A percentile compares a stretch with the other conserved stretches of the same genome.
These are phyloP conservation scores for Hyles vespertilio DNA, from an alignment of 1,140 invertebrate genomes.

Conservation along the genomic window DNA sequence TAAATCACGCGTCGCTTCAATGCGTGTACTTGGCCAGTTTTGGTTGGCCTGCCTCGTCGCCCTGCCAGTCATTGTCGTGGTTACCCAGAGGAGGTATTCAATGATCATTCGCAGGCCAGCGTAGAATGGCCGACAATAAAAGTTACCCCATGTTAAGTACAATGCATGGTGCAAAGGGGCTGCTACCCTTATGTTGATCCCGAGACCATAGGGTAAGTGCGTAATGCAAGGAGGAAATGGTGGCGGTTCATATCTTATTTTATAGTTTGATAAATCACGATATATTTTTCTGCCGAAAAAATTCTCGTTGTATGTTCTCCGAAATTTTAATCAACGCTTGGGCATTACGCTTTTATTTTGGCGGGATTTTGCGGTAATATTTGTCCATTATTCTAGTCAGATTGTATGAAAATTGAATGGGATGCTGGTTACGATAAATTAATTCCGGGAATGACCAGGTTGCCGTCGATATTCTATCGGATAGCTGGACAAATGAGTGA, in stretches of 20 bases:
- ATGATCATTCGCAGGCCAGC: conserved; percentile 37
- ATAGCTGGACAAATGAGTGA: too few relatives aligned
- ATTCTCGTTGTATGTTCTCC: too few relatives aligned
- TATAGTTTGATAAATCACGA: conserved; percentile 17
- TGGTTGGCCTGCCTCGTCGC: conserved; percentile 26
- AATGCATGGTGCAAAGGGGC: conserved; percentile 58
- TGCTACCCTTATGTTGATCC: conserved; percentile 40
- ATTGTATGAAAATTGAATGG: too few relatives aligned
- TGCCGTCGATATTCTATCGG: too few relatives aligned
- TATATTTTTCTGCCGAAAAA: background rate
- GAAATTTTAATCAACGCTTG: too few relatives aligned
- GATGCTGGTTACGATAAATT: too few relatives aligned
- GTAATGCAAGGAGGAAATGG: conserved; percentile 31
- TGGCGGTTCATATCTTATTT: conserved; percentile 34
- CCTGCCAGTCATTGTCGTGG: conserved; percentile 11
- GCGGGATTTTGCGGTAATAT: too few relatives aligned
- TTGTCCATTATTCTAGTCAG: too few relatives aligned
- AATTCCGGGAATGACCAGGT: too few relatives aligned
- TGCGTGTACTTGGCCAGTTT: conserved; percentile 45
- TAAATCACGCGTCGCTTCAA: conserved; percentile 58
- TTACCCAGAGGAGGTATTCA: conserved; percentile 23
- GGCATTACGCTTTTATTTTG: too few relatives aligned
- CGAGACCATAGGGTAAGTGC: conserved; percentile 33
- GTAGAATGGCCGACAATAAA: conserved; percentile 57
- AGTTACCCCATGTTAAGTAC: conserved; percentile 65